These are phyloP conservation scores for Micoletzkya japonica DNA, from an alignment of 2,888 invertebrate species.

Conservation along the genomic window DNA sequence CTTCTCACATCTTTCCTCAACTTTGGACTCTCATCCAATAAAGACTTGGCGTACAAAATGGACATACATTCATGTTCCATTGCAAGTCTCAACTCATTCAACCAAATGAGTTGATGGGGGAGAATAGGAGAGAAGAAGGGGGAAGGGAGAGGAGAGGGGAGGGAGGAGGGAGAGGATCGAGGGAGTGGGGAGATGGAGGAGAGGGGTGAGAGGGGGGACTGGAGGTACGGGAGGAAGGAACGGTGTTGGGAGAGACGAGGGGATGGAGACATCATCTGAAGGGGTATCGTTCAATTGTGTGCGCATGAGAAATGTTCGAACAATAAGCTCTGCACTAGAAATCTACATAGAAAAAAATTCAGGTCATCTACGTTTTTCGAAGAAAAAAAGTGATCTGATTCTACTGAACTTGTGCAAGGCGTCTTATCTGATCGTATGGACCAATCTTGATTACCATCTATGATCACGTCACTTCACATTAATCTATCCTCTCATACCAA, in stretches of 20 bases:
- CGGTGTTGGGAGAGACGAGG: conserved; percentile 1
- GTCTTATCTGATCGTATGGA: no score
- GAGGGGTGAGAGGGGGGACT: neutral
- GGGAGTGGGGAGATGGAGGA: conserved; percentile 4
- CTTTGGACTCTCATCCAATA: conserved; percentile 32
- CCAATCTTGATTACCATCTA: no score
- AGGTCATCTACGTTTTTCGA: no score
- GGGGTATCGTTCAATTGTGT: no score
- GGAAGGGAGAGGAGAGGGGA: neutral
- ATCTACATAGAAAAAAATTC: no score
- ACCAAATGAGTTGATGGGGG: conserved; percentile 23
- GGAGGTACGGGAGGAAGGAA: neutral
- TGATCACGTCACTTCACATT: no score
- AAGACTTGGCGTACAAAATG: conserved; percentile 54
- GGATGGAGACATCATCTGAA: neutral
- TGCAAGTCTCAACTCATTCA: conserved; percentile 20
- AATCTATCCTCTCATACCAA: no score
- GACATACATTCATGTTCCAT: conserved; percentile 45
- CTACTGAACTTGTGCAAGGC: no score
- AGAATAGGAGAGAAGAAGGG: neutral
- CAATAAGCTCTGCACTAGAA: no score
- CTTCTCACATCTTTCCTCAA: neutral
- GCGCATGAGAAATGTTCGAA: no score
- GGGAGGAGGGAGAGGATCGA: conserved; percentile 6
- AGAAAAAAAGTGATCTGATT: no score